phyloP scores from a whole-genome alignment of 2,888 invertebrate species.

The Synergus japonicus region DNA sequence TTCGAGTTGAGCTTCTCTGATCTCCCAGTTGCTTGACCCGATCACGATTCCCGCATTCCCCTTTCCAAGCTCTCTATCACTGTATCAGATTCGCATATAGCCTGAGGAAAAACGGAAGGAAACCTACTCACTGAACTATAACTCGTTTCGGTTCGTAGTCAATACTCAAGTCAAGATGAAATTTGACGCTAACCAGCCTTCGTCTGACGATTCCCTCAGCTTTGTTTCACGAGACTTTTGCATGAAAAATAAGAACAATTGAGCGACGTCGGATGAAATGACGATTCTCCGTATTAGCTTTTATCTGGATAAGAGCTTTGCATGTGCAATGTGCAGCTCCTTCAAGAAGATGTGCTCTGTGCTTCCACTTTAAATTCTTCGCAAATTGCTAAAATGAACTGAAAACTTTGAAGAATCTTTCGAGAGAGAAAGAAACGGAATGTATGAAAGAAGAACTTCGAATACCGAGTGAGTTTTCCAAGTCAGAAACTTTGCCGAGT shows the following conservation, averaged over 20 bases:
- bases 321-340: slow-evolving; percentile 12
- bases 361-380: slow-evolving; percentile 39
- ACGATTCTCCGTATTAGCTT: slow-evolving; percentile 36
- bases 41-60: slow-evolving; percentile 28
- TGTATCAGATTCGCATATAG: slow-evolving; percentile 21
- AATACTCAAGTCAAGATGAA: slow-evolving; percentile 30
- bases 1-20: slow-evolving; percentile 31
- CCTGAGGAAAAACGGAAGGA: slow-evolving; percentile 23
- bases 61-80: background rate
- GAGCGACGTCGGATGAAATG: slow-evolving; percentile 31
- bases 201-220: slow-evolving; percentile 23
- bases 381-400: slow-evolving; percentile 40
- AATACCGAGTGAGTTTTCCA: slow-evolving; percentile 32
- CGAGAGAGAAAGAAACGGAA: slow-evolving; percentile 27
- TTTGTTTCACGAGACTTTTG: slow-evolving; percentile 20
- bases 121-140: slow-evolving; percentile 33
- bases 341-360: slow-evolving; percentile 27
- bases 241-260: slow-evolving; percentile 37
- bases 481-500: slow-evolving; percentile 33
- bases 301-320: slow-evolving; percentile 29
- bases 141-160: slow-evolving; percentile 30
- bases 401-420: slow-evolving; percentile 39
- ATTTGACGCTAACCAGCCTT: slow-evolving; percentile 29
- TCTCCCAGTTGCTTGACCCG: slow-evolving; percentile 40
- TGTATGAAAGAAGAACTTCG: slow-evolving; percentile 40